Evolutionary conservation across 2,113 vertebrate genomes (phyloP).

Genomic region (Ailuropoda melanoleuca): DNA sequence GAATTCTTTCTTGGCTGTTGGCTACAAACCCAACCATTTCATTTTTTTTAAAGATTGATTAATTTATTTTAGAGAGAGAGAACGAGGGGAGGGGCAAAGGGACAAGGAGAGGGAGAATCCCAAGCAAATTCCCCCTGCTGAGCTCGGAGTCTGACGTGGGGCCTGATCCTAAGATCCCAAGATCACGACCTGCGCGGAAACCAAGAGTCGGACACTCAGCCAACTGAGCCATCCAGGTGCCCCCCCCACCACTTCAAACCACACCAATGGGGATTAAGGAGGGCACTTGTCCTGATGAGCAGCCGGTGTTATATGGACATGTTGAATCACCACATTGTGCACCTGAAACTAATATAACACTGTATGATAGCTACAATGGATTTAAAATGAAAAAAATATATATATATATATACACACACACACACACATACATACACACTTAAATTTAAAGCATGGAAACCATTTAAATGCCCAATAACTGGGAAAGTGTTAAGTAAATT

Average conservation of each 20-base stretch:
- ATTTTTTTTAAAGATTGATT: not conserved
- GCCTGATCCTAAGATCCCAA: not conserved
- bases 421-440: not conserved
- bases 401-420: fast-evolving
- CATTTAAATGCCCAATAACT: not conserved
- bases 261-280: not conserved
- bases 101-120: not conserved
- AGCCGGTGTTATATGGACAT: not conserved
- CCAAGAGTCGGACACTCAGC: not conserved
- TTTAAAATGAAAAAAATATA: not conserved
- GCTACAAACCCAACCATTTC: not conserved
- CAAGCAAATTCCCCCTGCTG: not conserved
- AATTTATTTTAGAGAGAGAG: not conserved
- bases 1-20: not conserved
- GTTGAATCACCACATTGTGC: not conserved
- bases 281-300: not conserved
- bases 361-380: not conserved
- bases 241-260: not conserved
- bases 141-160: not conserved
- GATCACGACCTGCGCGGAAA: not conserved
- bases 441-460: not conserved
- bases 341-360: not conserved
- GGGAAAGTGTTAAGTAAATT: not conserved
- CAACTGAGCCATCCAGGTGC: not conserved
- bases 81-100: not conserved